Evolutionary conservation across 2,113 vertebrate genomes (phyloP).

Genomic region (Struthio camelus): DNA sequence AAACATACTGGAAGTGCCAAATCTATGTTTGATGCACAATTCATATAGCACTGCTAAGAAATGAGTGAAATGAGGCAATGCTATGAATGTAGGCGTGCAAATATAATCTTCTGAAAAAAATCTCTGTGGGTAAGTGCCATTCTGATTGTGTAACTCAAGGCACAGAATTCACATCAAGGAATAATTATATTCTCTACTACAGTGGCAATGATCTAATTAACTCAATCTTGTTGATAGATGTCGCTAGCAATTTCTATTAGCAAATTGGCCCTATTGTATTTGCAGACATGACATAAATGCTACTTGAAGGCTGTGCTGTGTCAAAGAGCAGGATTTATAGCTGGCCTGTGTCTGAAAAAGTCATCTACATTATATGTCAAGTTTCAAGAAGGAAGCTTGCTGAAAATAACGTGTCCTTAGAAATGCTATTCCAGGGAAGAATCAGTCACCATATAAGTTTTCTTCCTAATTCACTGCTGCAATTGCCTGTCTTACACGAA

Average conservation of each 20-base stretch:
- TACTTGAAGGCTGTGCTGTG: not conserved
- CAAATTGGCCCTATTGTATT: not conserved
- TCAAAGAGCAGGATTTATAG: not conserved
- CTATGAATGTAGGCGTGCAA: not conserved
- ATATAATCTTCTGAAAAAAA: not conserved
- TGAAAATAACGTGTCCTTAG: not conserved
- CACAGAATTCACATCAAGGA: not conserved
- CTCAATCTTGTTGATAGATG: not conserved
- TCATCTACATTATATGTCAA: not conserved
- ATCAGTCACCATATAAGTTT: not conserved
- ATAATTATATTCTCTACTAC: not conserved
- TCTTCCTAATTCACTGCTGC: not conserved
- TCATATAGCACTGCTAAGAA: not conserved
- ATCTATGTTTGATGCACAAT: constrained; percentile 9
- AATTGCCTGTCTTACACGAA: not conserved
- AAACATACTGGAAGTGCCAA: constrained; percentile 48
- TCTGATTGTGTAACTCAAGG: constrained; percentile 21
- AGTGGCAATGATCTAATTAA: constrained; percentile 11
- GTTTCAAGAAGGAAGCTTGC: not conserved
- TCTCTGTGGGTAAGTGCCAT: constrained; percentile 7
- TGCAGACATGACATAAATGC: not conserved
- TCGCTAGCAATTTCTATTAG: not conserved
- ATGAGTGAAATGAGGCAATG: not conserved
- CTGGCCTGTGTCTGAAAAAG: constrained; percentile 16
- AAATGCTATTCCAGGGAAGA: constrained; percentile 19